Percentiles rank a stretch among this genome's conserved stretches.
Conservation (phyloP, 2,113 vertebrate species). For the Phainopepla nitens region DNA sequence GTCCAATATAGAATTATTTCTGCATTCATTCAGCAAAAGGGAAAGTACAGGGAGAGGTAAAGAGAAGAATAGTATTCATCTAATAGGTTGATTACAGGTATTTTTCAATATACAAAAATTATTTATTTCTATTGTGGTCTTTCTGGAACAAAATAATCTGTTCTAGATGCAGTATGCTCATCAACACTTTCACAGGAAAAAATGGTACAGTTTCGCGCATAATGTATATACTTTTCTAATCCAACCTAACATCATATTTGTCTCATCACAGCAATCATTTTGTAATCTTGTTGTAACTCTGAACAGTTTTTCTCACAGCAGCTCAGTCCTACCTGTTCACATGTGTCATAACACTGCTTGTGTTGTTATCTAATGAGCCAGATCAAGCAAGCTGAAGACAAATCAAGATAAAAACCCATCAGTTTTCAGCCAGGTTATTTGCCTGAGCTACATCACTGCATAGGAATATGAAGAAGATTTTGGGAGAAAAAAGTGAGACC, state of each 20-base stretch:
- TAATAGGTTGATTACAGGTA: neutral
- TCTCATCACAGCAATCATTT: neutral
- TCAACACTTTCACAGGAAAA: neutral
- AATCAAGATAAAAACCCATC: neutral
- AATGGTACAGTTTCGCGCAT: neutral
- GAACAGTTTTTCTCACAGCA: neutral
- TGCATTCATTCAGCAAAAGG: neutral
- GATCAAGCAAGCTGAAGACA: neutral
- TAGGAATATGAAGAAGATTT: neutral
- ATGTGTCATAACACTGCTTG: neutral
- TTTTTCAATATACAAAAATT: neutral
- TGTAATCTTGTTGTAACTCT: accelerated
- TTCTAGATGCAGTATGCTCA: neutral
- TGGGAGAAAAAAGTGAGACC: neutral
- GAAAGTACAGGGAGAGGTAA: neutral
- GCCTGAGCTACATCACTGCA: neutral
- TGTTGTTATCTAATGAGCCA: neutral
- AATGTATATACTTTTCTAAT: neutral
- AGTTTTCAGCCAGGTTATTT: neutral
- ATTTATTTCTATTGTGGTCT: neutral
- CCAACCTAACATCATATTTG: neutral
- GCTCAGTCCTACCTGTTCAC: neutral
- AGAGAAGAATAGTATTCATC: neutral
- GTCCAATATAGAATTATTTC: neutral
- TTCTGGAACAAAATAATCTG: neutral